These are phyloP conservation scores for Psittacus erithacus DNA, from an alignment of 2,113 vertebrate genomes.

Conservation along the genomic window DNA sequence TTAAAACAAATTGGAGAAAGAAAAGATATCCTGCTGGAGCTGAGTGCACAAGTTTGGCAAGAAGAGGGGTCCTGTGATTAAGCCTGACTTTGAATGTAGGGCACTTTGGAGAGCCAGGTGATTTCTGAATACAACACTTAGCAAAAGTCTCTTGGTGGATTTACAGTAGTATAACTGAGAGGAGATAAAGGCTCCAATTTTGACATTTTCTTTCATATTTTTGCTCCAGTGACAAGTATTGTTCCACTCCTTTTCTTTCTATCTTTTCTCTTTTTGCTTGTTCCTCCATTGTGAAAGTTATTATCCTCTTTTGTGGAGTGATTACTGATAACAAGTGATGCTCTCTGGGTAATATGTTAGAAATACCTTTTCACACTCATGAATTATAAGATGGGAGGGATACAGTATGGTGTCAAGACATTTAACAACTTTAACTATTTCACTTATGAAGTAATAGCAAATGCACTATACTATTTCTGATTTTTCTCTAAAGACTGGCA, in stretches of 20 bases:
- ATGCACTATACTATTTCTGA: neutral
- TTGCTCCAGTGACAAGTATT: constrained; percentile 30
- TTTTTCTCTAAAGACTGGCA: neutral
- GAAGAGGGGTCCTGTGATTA: constrained; percentile 47
- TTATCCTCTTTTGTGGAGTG: constrained; percentile 15
- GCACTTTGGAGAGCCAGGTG: constrained; percentile 38
- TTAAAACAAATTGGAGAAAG: constrained; percentile 34
- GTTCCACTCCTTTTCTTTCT: constrained; percentile 19
- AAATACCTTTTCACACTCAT: neutral
- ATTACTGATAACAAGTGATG: neutral
- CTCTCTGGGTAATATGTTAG: neutral
- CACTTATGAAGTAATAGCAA: neutral
- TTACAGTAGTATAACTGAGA: neutral
- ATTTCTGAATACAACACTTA: constrained; percentile 26
- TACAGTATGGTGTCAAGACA: neutral
- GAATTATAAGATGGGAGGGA: neutral
- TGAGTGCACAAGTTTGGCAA: constrained; percentile 29
- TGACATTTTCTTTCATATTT: constrained; percentile 15
- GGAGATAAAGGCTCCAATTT: constrained; percentile 35
- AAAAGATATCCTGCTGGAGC: constrained; percentile 26
- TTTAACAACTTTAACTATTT: neutral
- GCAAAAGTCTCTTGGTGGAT: constrained; percentile 23
- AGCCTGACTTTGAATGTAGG: constrained; percentile 57
- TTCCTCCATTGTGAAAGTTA: neutral
- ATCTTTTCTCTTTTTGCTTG: neutral